Percentiles rank a stretch among this genome's conserved stretches.
Evolutionary conservation across 2,888 invertebrate species (phyloP).

Genomic region (Boloria selene): DNA sequence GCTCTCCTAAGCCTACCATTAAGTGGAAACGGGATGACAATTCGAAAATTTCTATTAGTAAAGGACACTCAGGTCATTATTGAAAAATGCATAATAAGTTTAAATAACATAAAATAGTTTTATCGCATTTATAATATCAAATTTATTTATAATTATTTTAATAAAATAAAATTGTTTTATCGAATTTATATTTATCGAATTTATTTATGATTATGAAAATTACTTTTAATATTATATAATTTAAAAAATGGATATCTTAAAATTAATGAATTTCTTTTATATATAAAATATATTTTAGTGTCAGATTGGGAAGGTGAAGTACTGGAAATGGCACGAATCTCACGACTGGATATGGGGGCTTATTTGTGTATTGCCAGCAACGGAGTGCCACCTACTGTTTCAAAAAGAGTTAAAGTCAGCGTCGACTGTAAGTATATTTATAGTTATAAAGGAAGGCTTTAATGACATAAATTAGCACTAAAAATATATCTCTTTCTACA

Average conservation of each 20-base stretch:
- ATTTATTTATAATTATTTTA: too few relatives aligned
- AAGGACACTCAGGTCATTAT: constrained; percentile 86
- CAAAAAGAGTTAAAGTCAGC: constrained; percentile 95
- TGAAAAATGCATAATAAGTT: too few relatives aligned
- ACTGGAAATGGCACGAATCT: constrained; percentile 91
- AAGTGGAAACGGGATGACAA: constrained; percentile 96
- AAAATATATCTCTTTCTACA: constrained; percentile 65
- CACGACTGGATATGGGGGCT: constrained; percentile 94
- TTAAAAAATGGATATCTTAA: too few relatives aligned
- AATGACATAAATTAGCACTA: not conserved
- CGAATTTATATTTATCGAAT: too few relatives aligned
- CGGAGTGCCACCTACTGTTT: constrained; percentile 94
- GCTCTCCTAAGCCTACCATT: constrained; percentile 93
- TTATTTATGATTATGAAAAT: too few relatives aligned
- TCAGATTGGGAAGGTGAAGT: constrained; percentile 92
- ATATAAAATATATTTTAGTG: constrained; percentile 78
- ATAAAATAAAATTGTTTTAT: too few relatives aligned
- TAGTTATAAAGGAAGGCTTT: not conserved
- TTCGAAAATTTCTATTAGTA: constrained; percentile 92
- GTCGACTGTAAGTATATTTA: constrained; percentile 91
- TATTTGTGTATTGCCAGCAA: constrained; percentile 96
- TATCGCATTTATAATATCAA: too few relatives aligned
- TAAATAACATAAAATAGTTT: too few relatives aligned
- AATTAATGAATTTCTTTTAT: too few relatives aligned
- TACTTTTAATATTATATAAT: too few relatives aligned